phyloP scores from a whole-genome alignment of 30 jellyfish, hydroid and myxozoan genomes.

The Cassiopea xamachana region DNA sequence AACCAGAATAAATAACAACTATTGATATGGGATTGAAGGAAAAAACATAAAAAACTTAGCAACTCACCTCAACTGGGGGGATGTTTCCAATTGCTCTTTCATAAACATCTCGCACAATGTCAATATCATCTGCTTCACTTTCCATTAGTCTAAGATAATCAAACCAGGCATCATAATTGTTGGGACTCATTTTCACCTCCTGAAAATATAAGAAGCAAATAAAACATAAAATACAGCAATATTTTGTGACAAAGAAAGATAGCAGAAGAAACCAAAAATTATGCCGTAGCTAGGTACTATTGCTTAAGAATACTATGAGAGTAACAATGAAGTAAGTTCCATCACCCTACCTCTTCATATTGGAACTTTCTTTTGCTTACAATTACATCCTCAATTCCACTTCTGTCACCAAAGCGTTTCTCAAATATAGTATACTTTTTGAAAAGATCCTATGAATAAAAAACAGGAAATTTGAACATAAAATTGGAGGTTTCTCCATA shows the following conservation, averaged over 20 bases:
- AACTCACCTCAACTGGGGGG: conserved; percentile 91
- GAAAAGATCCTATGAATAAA: conserved; percentile 75
- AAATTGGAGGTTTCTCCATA: not conserved
- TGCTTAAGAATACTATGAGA: too few relatives aligned
- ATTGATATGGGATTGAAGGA: not conserved
- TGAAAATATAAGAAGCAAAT: not conserved
- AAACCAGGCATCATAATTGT: conserved; percentile 97
- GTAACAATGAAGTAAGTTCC: too few relatives aligned
- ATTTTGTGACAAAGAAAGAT: not conserved
- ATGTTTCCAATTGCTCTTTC: conserved; percentile 93
- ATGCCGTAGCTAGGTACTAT: too few relatives aligned
- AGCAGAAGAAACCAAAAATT: too few relatives aligned
- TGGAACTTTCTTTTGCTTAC: conserved; percentile 92
- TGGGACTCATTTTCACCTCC: conserved; percentile 89
- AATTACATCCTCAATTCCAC: conserved; percentile 98
- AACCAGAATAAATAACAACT: too few relatives aligned
- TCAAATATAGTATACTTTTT: conserved; percentile 89
- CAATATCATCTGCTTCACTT: conserved; percentile 83
- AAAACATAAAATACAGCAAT: conserved; percentile 1
- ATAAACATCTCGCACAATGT: conserved; percentile 86
- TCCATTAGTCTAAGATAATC: conserved; percentile 92
- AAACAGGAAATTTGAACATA: not conserved
- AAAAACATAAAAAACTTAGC: not conserved
- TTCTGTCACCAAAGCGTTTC: conserved; percentile 96
- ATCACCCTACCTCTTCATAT: conserved; percentile 86